phyloP scores from a whole-genome alignment of 2,797 vertebrate genomes.

The Poecilia wingei region DNA sequence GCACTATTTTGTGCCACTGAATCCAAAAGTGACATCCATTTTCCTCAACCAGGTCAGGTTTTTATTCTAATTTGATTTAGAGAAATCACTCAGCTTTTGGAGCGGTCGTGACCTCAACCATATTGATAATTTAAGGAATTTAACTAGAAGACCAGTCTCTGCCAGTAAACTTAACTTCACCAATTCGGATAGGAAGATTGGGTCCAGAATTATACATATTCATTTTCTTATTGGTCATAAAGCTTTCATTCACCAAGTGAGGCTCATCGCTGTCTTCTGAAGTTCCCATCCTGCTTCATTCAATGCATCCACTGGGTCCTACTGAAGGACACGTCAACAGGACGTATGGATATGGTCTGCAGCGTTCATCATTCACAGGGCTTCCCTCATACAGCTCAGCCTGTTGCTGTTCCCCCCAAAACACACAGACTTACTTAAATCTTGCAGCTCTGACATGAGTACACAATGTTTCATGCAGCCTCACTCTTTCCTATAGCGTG shows the following conservation, averaged over 20 bases:
- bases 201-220: not conserved
- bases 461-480: not conserved
- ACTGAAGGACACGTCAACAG: constrained; percentile 19
- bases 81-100: not conserved
- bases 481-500: not conserved
- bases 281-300: constrained; percentile 2
- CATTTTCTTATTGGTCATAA: not conserved
- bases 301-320: not conserved
- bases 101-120: not conserved
- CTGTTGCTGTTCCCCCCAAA: not conserved
- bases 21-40: too few relatives aligned
- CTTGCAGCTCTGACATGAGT: constrained; percentile 17
- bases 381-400: not conserved
- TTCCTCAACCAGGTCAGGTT: too few relatives aligned
- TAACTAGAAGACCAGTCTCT: not conserved
- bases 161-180: not conserved
- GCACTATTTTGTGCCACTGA: too few relatives aligned
- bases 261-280: constrained; percentile 1
- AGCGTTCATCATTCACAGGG: not conserved
- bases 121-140: not conserved
- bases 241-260: constrained; percentile 6
- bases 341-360: constrained; percentile 9
- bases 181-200: not conserved
- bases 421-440: not conserved
- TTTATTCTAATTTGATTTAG: too few relatives aligned